phyloP scores from a whole-genome alignment of 2,113 vertebrate species.

The Podilymbus podiceps region DNA sequence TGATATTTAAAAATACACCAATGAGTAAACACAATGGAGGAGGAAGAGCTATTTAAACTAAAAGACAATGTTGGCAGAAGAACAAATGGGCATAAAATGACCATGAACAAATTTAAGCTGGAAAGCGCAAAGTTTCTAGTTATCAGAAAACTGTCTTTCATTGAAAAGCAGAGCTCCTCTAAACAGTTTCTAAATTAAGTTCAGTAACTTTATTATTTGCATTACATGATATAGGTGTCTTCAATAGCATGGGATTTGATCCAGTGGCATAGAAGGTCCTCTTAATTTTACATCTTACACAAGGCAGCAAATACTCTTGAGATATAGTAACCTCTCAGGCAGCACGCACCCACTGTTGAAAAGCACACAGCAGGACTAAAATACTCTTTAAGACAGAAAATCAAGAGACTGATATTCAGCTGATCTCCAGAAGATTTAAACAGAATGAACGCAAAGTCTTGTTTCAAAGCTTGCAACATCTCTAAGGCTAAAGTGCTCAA shows the following conservation, averaged over 20 bases:
- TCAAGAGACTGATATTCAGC: neutral
- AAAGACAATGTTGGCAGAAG: conserved; percentile 67
- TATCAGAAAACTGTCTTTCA: conserved; percentile 24
- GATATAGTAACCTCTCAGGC: neutral
- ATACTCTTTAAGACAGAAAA: neutral
- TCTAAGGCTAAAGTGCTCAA: neutral
- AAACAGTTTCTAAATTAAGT: neutral
- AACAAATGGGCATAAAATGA: conserved; percentile 61
- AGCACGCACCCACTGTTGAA: neutral
- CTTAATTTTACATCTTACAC: neutral
- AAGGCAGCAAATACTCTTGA: neutral
- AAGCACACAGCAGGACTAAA: neutral
- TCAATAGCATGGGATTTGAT: neutral
- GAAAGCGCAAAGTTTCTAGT: neutral
- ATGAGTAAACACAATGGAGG: conserved; percentile 56
- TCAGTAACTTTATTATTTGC: neutral
- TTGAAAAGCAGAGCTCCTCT: neutral
- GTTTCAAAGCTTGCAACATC: neutral
- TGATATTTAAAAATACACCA: conserved; percentile 57
- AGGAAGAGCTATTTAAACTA: conserved; percentile 68
- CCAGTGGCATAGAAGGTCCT: neutral
- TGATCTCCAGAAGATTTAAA: neutral
- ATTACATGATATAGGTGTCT: neutral
- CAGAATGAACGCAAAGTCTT: neutral
- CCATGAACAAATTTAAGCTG: conserved; percentile 53